These are phyloP conservation scores for Drosophila biarmipes DNA, from an alignment of 1,140 invertebrate genomes.

Conservation along the genomic window DNA sequence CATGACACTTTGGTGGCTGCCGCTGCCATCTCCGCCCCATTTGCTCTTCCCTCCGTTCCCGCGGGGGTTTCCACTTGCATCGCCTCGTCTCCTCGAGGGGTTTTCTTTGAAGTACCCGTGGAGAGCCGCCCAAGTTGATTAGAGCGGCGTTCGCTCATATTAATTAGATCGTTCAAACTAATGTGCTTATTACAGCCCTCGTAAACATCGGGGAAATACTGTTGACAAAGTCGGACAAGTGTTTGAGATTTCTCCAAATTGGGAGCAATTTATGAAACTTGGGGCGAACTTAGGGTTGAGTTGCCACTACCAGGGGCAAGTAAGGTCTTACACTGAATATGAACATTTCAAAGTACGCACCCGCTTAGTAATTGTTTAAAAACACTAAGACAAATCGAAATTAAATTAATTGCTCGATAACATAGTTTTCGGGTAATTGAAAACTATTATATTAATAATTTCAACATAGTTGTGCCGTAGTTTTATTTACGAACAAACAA, in stretches of 20 bases:
- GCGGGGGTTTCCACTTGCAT: constrained; percentile 24
- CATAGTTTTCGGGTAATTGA: too few species aligned
- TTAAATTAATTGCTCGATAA: too few species aligned
- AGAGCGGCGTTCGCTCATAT: constrained; percentile 44
- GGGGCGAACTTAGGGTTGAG: background rate
- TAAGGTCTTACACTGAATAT: too few species aligned
- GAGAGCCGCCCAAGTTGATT: constrained; percentile 41
- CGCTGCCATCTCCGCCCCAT: constrained; percentile 36
- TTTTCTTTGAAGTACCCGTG: constrained; percentile 40
- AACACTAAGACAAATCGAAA: too few species aligned
- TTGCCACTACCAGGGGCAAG: background rate
- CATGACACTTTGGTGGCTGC: constrained; percentile 72
- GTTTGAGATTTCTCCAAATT: constrained; percentile 37
- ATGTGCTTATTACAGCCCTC: constrained; percentile 31
- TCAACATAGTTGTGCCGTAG: too few species aligned
- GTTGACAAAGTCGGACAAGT: constrained; percentile 46
- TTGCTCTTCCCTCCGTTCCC: constrained; percentile 27
- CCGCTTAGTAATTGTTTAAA: too few species aligned
- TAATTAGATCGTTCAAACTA: constrained; percentile 52
- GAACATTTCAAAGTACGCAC: too few species aligned
- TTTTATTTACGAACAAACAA: too few species aligned
- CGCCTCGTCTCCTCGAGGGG: constrained; percentile 2
- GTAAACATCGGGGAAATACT: constrained; percentile 27
- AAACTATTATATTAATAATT: too few species aligned
- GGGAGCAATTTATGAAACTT: constrained; percentile 29